Base-by-base conservation (phyloP, 1,140 invertebrate species). In the Bombyx mandarina region DNA sequence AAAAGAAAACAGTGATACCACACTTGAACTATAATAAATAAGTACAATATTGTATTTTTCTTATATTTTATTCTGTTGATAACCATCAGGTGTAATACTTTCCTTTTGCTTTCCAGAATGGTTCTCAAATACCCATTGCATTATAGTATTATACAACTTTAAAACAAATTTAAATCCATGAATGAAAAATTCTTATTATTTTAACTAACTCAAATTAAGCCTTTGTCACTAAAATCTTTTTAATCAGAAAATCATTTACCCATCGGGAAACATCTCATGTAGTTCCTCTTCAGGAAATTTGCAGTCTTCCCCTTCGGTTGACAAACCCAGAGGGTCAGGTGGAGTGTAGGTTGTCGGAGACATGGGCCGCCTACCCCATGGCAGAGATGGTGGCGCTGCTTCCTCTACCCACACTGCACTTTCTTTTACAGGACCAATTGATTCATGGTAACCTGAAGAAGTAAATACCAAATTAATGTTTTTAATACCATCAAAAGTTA, bases 371-470 rank as follows among this genome's bases (percentile, higher is more conserved):
- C 94, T 90, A 42, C 96, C 93, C 93, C 95, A 95, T 55, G 92
- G 90, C 47, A 94, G 89, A 61, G 92, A 93, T 56, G 94, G 92
- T 3, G 92, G 88, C 3, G 93, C 92, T 44, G 93, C 93, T 88
- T 98, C 98, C 87, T 99, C 98, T 1, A 99, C 96, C 98, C 98
- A 99, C 8, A 99, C 97, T n/a, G 97, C 96, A 71, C 96, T 98
- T 81, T 99, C 98, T 86, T 99, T 98, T 56, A 99, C 92, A 2
- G 98, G 97, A 1, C 97, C 96, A 86, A 96, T 93, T 2, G 93
- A 93, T 79, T 97, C 95, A 84, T 95, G 92, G 73, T 95, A 95
- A 0, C 93, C 92, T 91, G 56, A 45, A 74, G 65, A 57, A n/a
- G 12, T 35, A 35, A 35, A 3, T 35, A 0, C 26, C 26, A 35